phyloP scores from a whole-genome alignment of 2,888 invertebrate genomes.

The Maniola hyperantus region DNA sequence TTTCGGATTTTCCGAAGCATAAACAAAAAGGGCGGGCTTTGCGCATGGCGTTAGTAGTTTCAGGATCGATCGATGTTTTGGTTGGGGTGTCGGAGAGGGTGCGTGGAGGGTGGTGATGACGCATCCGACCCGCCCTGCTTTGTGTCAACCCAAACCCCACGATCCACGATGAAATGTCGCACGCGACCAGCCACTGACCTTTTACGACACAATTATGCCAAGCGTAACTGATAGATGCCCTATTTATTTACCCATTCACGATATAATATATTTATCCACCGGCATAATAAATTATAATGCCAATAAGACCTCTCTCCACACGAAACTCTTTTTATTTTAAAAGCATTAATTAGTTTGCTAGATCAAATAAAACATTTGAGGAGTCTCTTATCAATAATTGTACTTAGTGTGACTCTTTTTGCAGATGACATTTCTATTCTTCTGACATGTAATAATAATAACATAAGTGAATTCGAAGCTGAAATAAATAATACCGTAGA shows the following conservation, averaged over 20 bases:
- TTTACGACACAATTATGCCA: constrained; percentile 37
- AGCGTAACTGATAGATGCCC: constrained; percentile 27
- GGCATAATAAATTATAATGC: too few species aligned
- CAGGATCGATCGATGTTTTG: constrained; percentile 64
- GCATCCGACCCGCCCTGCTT: constrained; percentile 68
- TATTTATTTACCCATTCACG: constrained; percentile 1
- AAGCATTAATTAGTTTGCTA: too few species aligned
- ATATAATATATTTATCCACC: too few species aligned
- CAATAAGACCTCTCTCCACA: too few species aligned
- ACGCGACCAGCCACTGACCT: constrained; percentile 40
- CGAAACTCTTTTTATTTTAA: too few species aligned
- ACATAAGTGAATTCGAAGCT: too few species aligned
- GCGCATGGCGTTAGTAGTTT: constrained; percentile 70
- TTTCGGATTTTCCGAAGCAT: constrained; percentile 45
- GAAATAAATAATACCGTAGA: too few species aligned
- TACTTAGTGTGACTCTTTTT: too few species aligned
- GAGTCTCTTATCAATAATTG: too few species aligned
- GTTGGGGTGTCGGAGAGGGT: constrained; percentile 58
- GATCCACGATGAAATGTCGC: constrained; percentile 34
- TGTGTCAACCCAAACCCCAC: constrained; percentile 51
- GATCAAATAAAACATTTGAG: too few species aligned
- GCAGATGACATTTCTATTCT: too few species aligned
- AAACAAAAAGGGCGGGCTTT: constrained; percentile 76
- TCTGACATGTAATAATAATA: too few species aligned
- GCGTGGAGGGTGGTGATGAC: constrained; percentile 69